phyloP scores from a whole-genome alignment of 2,888 invertebrate genomes.

The Parthenolecanium corni region DNA sequence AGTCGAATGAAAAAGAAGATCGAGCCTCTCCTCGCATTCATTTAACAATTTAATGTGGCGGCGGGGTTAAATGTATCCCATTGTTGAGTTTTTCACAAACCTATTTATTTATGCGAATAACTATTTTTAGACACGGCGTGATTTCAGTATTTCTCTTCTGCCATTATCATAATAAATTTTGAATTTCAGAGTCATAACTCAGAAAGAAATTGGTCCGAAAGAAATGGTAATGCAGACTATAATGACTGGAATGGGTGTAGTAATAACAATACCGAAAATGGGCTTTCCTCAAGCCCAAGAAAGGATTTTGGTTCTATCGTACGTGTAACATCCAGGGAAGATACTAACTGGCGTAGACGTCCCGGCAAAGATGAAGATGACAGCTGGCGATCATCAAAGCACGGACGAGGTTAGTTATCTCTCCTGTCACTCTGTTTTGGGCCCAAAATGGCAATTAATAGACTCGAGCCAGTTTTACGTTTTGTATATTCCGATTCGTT shows the following conservation, averaged over 20 bases:
- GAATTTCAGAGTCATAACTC: constrained; percentile 2
- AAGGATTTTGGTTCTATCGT: constrained; percentile 37
- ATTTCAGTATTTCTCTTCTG: too few species aligned
- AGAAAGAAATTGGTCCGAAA: constrained; percentile 45
- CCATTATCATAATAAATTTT: background rate
- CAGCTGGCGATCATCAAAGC: constrained; percentile 10
- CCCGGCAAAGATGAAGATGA: constrained; percentile 31
- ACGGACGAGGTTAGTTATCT: constrained; percentile 15
- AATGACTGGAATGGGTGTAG: constrained; percentile 21
- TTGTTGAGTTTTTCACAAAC: too few species aligned
- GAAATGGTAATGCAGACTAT: constrained; percentile 39
- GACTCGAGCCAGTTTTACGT: too few species aligned
- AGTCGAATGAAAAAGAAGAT: too few species aligned
- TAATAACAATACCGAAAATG: constrained; percentile 7
- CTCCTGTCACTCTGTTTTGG: too few species aligned
- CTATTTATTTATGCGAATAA: too few species aligned
- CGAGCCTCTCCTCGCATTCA: too few species aligned
- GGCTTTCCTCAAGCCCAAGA: constrained; percentile 30
- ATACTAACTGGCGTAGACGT: constrained; percentile 37
- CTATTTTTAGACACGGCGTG: too few species aligned
- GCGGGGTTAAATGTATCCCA: too few species aligned
- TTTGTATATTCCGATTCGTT: too few species aligned
- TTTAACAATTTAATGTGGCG: too few species aligned
- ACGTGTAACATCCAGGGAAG: constrained; percentile 38
- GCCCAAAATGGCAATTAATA: too few species aligned